A percentile compares a stretch with the other conserved stretches of the same genome.
These are phyloP conservation scores for Nasalis larvatus DNA, from an alignment of 2,113 vertebrate genomes.

Conservation along the genomic window DNA sequence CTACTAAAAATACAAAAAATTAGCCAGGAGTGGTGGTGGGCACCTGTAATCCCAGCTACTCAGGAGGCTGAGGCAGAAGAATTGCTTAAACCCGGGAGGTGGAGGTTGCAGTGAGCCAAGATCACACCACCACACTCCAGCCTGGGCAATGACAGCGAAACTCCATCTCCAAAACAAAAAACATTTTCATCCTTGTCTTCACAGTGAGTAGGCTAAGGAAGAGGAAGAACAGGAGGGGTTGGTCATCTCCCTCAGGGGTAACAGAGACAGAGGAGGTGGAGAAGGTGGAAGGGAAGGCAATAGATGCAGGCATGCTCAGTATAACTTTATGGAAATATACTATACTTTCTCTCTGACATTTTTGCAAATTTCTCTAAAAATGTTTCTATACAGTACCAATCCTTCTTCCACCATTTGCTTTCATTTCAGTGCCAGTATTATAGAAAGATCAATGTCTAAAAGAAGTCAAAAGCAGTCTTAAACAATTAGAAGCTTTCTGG, in stretches of 20 bases:
- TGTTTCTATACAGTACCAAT: neutral
- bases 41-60: no score
- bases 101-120: no score
- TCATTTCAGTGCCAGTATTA: neutral
- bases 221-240: neutral
- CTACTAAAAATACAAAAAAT: no score
- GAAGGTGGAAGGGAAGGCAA: neutral
- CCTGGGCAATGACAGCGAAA: no score
- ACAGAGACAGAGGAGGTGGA: neutral
- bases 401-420: neutral
- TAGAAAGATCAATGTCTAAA: neutral
- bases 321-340: neutral
- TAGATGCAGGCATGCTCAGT: neutral
- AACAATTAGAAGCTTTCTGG: neutral
- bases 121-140: no score
- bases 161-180: no score
- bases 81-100: no score
- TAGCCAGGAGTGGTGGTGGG: no score
- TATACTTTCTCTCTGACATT: neutral
- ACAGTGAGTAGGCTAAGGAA: neutral
- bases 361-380: neutral
- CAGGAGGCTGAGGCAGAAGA: no score
- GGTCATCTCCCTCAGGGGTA: neutral
- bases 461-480: neutral
- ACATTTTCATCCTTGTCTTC: neutral